phyloP scores from a whole-genome alignment of 2,113 vertebrate genomes.

The Phycodurus eques region DNA sequence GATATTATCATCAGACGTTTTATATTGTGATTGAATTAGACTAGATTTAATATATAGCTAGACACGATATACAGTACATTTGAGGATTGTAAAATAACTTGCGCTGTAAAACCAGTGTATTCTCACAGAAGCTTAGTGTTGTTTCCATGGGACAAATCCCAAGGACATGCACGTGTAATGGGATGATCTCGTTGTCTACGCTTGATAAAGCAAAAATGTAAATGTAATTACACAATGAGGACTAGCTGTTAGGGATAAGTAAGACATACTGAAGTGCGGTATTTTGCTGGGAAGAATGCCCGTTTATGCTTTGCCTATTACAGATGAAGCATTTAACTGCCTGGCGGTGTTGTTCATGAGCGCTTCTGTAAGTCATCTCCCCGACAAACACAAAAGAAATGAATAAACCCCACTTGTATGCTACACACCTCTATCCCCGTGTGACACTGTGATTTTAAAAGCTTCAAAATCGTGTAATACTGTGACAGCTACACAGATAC shows the following conservation, averaged over 20 bases:
- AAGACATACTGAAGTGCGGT: background rate
- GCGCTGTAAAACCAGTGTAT: slow-evolving; percentile 45
- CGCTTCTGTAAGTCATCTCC: slow-evolving; percentile 21
- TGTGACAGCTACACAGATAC: slow-evolving; percentile 22
- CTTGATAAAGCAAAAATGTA: slow-evolving; percentile 57
- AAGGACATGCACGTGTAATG: slow-evolving; percentile 13
- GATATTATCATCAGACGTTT: slow-evolving; percentile 29
- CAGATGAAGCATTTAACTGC: slow-evolving; percentile 15
- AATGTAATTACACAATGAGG: slow-evolving; percentile 12
- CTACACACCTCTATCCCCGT: slow-evolving; percentile 8
- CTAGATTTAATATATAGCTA: slow-evolving; percentile 22
- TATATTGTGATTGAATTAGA: slow-evolving; percentile 47
- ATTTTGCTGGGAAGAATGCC: slow-evolving; percentile 8
- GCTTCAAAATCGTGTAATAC: slow-evolving; percentile 13
- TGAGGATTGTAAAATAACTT: slow-evolving; percentile 46
- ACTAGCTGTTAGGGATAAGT: background rate
- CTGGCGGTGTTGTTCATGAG: slow-evolving; percentile 16
- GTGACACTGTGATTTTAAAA: slow-evolving; percentile 41
- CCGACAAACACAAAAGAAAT: slow-evolving; percentile 9
- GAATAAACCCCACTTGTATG: slow-evolving; percentile 19
- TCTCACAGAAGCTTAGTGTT: slow-evolving; percentile 41
- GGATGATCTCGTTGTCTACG: slow-evolving; percentile 31
- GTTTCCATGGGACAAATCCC: slow-evolving; percentile 27
- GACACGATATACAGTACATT: slow-evolving; percentile 14
- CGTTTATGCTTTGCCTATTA: background rate